These are phyloP conservation scores for Lucilia sericata DNA, from an alignment of 1,140 invertebrate species.

Conservation along the genomic window DNA sequence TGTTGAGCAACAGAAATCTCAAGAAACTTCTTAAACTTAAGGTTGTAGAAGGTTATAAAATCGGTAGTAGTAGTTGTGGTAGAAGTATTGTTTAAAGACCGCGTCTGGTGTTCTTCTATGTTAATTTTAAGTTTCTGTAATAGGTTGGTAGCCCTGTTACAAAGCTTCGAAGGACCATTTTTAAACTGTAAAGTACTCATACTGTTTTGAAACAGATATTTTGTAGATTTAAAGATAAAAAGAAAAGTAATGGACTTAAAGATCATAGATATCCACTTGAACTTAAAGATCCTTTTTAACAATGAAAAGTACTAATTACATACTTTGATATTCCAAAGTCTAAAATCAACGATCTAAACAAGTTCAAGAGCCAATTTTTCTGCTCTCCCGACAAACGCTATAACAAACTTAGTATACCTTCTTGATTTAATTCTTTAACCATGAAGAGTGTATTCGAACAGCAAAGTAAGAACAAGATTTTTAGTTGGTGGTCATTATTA, in stretches of 20 bases:
- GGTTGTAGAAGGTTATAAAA: neutral
- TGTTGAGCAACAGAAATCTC: neutral
- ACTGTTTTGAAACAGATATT: too few species aligned
- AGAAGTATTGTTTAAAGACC: neutral
- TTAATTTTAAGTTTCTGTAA: neutral
- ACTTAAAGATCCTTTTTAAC: too few species aligned
- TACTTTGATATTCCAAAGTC: too few species aligned
- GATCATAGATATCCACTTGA: too few species aligned
- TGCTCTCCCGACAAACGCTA: too few species aligned
- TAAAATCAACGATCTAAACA: too few species aligned
- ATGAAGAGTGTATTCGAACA: neutral
- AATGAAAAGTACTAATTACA: too few species aligned
- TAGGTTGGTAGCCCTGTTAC: neutral
- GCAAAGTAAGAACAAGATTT: neutral
- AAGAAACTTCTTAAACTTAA: neutral
- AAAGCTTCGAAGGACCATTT: too few species aligned
- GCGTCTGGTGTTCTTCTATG: neutral
- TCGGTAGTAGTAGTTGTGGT: neutral
- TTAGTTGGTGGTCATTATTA: conserved; percentile 37
- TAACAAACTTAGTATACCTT: neutral
- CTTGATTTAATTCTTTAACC: neutral
- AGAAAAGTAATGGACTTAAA: too few species aligned
- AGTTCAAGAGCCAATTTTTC: too few species aligned
- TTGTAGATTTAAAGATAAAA: too few species aligned
- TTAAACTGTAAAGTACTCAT: too few species aligned